A percentile compares a stretch with the other conserved stretches of the same genome.
These are phyloP conservation scores for Automeris io DNA, from an alignment of 2,888 invertebrate genomes.

Conservation along the genomic window DNA sequence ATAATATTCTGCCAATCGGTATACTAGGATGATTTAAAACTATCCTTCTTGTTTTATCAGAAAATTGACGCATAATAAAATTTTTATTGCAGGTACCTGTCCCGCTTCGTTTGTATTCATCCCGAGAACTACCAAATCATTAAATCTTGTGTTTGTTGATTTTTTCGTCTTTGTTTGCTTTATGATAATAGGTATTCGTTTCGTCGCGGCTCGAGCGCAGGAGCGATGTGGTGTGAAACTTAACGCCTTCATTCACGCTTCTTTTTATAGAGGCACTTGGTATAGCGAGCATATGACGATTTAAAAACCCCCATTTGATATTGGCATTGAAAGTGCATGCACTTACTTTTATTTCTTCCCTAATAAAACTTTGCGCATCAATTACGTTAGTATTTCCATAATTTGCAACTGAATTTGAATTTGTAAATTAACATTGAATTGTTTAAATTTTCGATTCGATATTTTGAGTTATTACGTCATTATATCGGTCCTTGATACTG, in stretches of 20 bases:
- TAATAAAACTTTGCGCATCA: too few species aligned
- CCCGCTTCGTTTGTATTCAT: slow-evolving; percentile 65
- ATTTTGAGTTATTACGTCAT: too few species aligned
- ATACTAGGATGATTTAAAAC: slow-evolving; percentile 32
- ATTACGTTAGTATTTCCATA: too few species aligned
- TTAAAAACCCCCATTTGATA: slow-evolving; percentile 53
- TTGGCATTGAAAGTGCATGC: too few species aligned
- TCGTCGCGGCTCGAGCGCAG: slow-evolving; percentile 51
- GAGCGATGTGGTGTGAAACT: slow-evolving; percentile 71
- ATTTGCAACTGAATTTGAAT: too few species aligned
- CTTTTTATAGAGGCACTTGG: slow-evolving; percentile 67
- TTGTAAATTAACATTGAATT: too few species aligned
- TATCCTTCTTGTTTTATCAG: slow-evolving; percentile 30
- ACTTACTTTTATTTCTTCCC: too few species aligned
- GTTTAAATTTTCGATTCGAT: too few species aligned
- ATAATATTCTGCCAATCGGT: slow-evolving; percentile 35
- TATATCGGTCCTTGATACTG: too few species aligned
- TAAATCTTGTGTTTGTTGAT: slow-evolving; percentile 68
- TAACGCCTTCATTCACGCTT: slow-evolving; percentile 69
- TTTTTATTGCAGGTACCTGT: slow-evolving; percentile 69
- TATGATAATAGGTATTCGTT: slow-evolving; percentile 75
- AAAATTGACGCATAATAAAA: slow-evolving; percentile 59
- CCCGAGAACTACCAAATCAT: slow-evolving; percentile 68
- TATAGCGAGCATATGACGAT: slow-evolving; percentile 65
- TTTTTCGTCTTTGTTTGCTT: slow-evolving; percentile 71